Evolutionary conservation across 2,888 invertebrate species (phyloP), one percentile per base, ranked within the genome.

Genomic region (Biston stratarius): DNA sequence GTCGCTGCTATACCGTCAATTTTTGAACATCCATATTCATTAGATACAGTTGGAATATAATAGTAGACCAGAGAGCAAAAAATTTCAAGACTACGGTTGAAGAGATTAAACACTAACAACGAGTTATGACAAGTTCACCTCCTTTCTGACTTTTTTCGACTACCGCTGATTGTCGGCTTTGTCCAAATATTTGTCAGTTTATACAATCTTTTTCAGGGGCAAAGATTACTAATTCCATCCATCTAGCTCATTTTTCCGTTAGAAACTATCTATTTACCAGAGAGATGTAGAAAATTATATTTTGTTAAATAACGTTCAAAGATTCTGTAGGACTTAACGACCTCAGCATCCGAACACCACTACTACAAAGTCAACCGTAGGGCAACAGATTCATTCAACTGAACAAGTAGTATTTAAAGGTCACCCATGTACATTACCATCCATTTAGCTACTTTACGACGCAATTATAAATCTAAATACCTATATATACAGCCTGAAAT

Each of bases 361-460:
- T 48, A 42, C 10, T 34, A 52, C 52, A 55, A 65, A 58, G 49
- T 62, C 59, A 55, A 48, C 58, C 55, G 40, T 53, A 67, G 62
- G 59, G 67, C 74, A 77, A 65, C 71, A 72, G 61, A 69, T 71
- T 57, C 67, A 80, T 77, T 73, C 58, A 74, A 78, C 74, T 65
- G 73, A 71, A 62, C 80, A 80, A 82, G 76, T 78, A 80, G 75
- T 79, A 78, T 83, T 83, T 80, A 83, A 81, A 82, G 76, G 80
- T 78, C 76, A 61, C 42, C 55, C 53, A 55, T 61, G 65, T 56
- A 65, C 56, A 69, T 69, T 69, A 56, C 56, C 65, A 73, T 72
- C 53, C 71, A 73, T 72, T 61, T 42, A 44, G 34, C 8, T 36
- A 61, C 52, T 45, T 64, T 64, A 69, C 65, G 42, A 53, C 8